Base-by-base conservation (phyloP, 2,797 vertebrate species). In the Gastrophryne carolinensis region DNA sequence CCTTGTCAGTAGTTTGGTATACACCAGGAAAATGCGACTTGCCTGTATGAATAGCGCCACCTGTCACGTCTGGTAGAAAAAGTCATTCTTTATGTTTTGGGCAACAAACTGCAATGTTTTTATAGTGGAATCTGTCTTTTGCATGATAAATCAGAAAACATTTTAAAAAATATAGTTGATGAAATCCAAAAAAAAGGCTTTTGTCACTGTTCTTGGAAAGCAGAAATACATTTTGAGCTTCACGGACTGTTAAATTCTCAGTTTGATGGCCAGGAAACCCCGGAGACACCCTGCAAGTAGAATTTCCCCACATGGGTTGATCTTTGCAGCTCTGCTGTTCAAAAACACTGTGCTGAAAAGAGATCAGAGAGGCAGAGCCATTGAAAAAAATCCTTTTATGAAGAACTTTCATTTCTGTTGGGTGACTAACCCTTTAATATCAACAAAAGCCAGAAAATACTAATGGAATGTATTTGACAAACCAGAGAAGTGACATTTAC, bases 351-450 rank as follows among this genome's bases (percentile, higher is more conserved):
- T 26, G 24, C 12, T 71, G 37, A 30, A 13, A 15, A 10, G 21
- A 49, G 68, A 71, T 58, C 68, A 71, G 27, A 71, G 26, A 34
- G 21, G 37, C 39, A 30, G n/a, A n/a, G n/a, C n/a, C n/a, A n/a
- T 57, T 35, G 32, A 57, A 57, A 58, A 47, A 71, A 71, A 71
- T 60, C 53, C 17, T 71, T 62, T 71, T 60, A 60, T 32, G 54
- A 60, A 71, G 56, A 44, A 27, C 68, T 71, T 60, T 44, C 4
- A 17, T 32, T 57, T 44, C 68, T 49, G 19, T 41, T 60, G 39
- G 39, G 37, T 68, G 54, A 37, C 24, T 54, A 35, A 68, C 34
- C 65, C 65, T 56, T 56, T 68, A 68, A 68, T 24, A 68, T 68
- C 50, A 56, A 56, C 65, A 68, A 68, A 68, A 68, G 65, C 5